A percentile compares a stretch with the other conserved stretches of the same genome.
These are phyloP conservation scores for Heterodera schachtii DNA, from an alignment of 1,140 invertebrate species.

Conservation along the genomic window DNA sequence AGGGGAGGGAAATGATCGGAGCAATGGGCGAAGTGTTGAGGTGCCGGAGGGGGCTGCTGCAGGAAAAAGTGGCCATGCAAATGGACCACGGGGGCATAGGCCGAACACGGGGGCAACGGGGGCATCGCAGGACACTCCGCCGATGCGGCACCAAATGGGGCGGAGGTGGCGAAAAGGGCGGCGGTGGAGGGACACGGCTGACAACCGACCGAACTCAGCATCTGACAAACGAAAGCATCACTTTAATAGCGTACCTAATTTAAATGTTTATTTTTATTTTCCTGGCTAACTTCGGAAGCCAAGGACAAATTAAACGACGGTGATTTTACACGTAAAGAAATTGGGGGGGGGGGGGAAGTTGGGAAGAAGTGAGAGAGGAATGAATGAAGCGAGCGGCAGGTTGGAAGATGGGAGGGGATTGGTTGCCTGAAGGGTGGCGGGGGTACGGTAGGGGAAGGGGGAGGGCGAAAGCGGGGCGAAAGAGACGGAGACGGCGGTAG, in stretches of 20 bases:
- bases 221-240: neutral
- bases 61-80: slow-evolving; percentile 27
- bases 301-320: neutral
- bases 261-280: too few relatives aligned
- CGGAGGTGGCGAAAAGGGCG: slow-evolving; percentile 1
- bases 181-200: neutral
- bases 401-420: neutral
- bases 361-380: neutral
- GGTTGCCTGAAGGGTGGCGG: neutral
- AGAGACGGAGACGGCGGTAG: too few relatives aligned
- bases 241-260: too few relatives aligned
- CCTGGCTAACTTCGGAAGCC: too few relatives aligned
- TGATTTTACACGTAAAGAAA: neutral
- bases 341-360: neutral
- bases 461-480: too few relatives aligned
- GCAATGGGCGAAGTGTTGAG: neutral
- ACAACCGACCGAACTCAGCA: neutral
- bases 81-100: slow-evolving; percentile 25
- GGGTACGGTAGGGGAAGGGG: neutral
- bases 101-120: slow-evolving; percentile 5
- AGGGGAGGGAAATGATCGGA: neutral
- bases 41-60: neutral
- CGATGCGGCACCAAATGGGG: neutral
- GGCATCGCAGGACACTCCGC: neutral
- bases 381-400: too few relatives aligned